Evolutionary conservation across 2,113 vertebrate genomes (phyloP).

Genomic region (Percopsis transmontana): DNA sequence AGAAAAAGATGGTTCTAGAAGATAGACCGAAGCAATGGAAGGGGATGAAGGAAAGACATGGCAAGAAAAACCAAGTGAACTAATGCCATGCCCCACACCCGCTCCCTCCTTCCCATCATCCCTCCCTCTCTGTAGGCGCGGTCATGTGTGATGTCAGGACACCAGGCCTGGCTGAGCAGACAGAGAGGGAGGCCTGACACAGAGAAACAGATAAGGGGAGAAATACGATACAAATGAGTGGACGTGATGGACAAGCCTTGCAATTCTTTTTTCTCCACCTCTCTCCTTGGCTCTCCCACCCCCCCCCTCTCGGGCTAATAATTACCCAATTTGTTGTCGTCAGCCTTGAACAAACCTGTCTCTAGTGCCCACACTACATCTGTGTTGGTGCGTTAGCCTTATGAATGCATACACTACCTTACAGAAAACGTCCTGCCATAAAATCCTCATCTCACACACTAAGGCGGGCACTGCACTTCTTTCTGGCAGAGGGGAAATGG

Average conservation of each 20-base stretch:
- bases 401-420: too few species aligned
- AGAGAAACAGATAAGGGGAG: background rate
- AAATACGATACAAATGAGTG: background rate
- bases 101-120: constrained; percentile 7
- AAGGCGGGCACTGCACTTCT: background rate
- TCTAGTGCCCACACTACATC: constrained; percentile 41
- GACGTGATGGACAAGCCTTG: constrained; percentile 12
- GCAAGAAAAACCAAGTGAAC: background rate
- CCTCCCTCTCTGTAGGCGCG: constrained; percentile 24
- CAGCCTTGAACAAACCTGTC: constrained; percentile 51
- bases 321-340: constrained; percentile 60
- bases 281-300: background rate
- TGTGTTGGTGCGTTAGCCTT: constrained; percentile 2
- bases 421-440: too few species aligned
- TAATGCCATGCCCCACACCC: constrained; percentile 4
- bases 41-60: background rate
- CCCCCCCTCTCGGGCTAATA: constrained; percentile 39
- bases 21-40: background rate
- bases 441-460: background rate
- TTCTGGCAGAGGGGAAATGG: background rate
- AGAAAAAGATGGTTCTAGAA: background rate
- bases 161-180: constrained; percentile 24
- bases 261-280: constrained; percentile 15
- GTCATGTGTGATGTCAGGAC: constrained; percentile 54
- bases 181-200: background rate